A percentile compares a stretch with the other conserved stretches of the same genome.
Conservation (phyloP, 2,113 vertebrate genomes). For the Miniopterus natalensis region DNA sequence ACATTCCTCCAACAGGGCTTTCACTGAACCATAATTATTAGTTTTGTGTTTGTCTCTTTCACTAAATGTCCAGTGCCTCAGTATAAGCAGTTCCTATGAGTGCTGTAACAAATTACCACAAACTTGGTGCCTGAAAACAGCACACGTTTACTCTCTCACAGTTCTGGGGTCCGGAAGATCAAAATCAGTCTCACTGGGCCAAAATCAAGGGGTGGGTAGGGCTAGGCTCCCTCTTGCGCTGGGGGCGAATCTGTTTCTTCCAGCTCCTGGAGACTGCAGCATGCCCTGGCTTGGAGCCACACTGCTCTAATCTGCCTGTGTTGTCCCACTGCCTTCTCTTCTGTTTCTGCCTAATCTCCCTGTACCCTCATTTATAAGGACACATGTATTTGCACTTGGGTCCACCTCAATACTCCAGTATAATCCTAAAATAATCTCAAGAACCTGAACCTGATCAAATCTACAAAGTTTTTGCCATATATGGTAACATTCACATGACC, state of each 20-base stretch:
- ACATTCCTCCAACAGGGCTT: background rate
- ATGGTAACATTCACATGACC: background rate
- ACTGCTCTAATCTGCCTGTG: too few species aligned
- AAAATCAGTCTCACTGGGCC: background rate
- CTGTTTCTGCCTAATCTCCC: background rate
- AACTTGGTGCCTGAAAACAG: background rate
- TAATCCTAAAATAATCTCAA: background rate
- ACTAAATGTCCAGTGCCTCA: background rate
- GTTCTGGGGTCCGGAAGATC: background rate
- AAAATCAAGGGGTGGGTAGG: background rate
- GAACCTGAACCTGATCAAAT: background rate
- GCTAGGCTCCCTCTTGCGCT: background rate
- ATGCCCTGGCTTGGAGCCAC: background rate
- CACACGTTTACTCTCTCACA: background rate
- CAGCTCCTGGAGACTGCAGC: background rate
- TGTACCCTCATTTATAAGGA: background rate
- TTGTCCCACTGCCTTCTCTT: background rate
- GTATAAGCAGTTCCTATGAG: background rate
- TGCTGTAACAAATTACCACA: background rate
- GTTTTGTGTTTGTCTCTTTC: background rate
- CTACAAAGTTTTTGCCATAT: background rate
- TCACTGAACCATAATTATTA: background rate
- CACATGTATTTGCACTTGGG: background rate
- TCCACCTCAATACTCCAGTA: background rate
- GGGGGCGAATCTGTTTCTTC: background rate